Evolutionary conservation across 1,140 invertebrate species (phyloP), one percentile per base, ranked within the genome.

Genomic region (Cotesia chilonis): DNA sequence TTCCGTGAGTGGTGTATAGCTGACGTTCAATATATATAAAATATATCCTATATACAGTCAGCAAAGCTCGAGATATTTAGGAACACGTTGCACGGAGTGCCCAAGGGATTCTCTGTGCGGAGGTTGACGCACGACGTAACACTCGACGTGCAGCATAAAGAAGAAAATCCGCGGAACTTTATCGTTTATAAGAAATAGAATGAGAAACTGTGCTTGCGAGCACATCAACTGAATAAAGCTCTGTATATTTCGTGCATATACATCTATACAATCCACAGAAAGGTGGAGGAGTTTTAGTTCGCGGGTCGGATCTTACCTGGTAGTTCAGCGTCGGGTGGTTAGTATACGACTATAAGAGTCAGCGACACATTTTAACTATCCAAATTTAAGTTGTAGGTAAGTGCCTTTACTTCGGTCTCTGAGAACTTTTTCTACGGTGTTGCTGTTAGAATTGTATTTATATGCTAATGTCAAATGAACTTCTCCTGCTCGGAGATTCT

Each of bases 361-460:
- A 74, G 72, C 72, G 80, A 80, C 78, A 77, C 72, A 76, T 76
- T 79, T 81, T 81, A 81, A 81, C 80, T 78, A 75, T 74, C 75
- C 73, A 79, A 80, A 80, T 80, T 77, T 78, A 78, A 79, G 80
- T 81, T 80, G 74, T 75, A 75, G 75, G 76, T 76, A 77, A 76
- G 74, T 75, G 75, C 74, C 72, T 75, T 28, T 28, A 28, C 28
- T 28, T 75, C 73, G 70, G 74, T 74, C 70, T 70, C 66, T 68
- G 75, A 74, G 74, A 77, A 79, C 77, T 78, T 76, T 78, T 76
- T 74, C 74, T 70, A 69, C 68, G 73, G 77, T 28, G 28, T 28
- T 28, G 73, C 75, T 76, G 75, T 78, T 76, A 77, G 75, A 77
- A 71, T 78, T 77, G 79, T 79, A 82, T 82, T 82, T 82, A 79